Conservation (phyloP, 1,140 invertebrate species). For the Potamilus streckersoni region DNA sequence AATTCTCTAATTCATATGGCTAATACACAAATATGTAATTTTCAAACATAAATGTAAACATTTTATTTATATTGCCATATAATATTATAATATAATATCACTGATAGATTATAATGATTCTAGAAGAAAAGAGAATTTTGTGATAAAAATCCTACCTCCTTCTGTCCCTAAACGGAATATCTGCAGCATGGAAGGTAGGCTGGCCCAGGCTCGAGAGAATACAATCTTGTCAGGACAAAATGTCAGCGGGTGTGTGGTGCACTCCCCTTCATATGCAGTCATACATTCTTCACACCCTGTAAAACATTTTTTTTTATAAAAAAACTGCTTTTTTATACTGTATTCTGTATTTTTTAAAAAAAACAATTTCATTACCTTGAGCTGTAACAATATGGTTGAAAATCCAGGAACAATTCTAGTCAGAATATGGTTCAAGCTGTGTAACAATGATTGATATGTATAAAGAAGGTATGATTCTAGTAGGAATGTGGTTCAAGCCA, state of each 20-base stretch:
- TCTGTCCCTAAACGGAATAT: slow-evolving; percentile 72
- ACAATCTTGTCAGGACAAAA: slow-evolving; percentile 80
- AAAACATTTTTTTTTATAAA: slow-evolving; percentile 4
- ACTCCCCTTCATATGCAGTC: slow-evolving; percentile 69
- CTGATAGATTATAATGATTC: not conserved
- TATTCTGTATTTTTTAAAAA: too few species aligned
- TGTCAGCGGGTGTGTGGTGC: slow-evolving; percentile 72
- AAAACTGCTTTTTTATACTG: not conserved
- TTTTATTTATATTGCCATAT: not conserved
- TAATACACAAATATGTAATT: not conserved
- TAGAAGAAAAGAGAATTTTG: not conserved
- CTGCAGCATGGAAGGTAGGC: slow-evolving; percentile 74
- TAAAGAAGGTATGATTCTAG: too few species aligned
- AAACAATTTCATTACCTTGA: too few species aligned
- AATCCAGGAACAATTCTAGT: too few species aligned
- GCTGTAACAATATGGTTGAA: too few species aligned
- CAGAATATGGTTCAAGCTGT: too few species aligned
- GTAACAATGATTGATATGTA: too few species aligned
- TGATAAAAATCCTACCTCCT: slow-evolving; percentile 7
- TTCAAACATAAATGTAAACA: too few species aligned
- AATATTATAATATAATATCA: not conserved
- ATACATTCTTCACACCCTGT: slow-evolving; percentile 72
- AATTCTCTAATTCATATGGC: not conserved
- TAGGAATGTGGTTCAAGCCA: too few species aligned
- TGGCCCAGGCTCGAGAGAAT: slow-evolving; percentile 78